phyloP scores from a whole-genome alignment of 2,113 vertebrate species.

The Rostratula benghalensis region DNA sequence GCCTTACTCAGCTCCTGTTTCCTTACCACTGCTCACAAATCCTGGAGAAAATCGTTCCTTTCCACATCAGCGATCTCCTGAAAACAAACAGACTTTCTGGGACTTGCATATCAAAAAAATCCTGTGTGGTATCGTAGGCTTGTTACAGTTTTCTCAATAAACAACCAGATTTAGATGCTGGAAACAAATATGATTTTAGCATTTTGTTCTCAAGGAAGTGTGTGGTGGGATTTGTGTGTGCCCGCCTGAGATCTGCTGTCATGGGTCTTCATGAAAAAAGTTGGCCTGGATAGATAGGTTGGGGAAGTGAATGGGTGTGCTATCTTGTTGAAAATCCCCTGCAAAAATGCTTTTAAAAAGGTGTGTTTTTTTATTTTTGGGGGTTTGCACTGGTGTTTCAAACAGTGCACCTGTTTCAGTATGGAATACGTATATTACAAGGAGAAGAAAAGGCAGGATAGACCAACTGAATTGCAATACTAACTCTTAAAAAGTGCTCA shows the following conservation, averaged over 20 bases:
- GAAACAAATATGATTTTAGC: background rate
- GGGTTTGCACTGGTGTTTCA: background rate
- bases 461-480: background rate
- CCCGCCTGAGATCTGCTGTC: background rate
- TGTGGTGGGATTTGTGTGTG: background rate
- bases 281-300: background rate
- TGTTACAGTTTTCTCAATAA: background rate
- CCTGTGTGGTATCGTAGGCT: background rate
- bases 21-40: background rate
- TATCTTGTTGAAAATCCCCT: background rate
- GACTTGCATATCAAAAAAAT: background rate
- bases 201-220: background rate
- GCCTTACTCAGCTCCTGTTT: background rate
- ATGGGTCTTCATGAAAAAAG: background rate
- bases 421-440: background rate
- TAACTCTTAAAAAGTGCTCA: background rate
- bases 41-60: background rate
- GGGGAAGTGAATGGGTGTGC: background rate
- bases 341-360: background rate
- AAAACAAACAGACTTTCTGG: background rate
- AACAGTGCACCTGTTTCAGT: background rate
- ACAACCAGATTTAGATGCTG: background rate
- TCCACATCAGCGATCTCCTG: background rate
- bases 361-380: background rate
- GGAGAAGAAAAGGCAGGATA: background rate